Evolutionary conservation across 2,888 invertebrate genomes (phyloP).

Genomic region (Eupithecia subfuscata): DNA sequence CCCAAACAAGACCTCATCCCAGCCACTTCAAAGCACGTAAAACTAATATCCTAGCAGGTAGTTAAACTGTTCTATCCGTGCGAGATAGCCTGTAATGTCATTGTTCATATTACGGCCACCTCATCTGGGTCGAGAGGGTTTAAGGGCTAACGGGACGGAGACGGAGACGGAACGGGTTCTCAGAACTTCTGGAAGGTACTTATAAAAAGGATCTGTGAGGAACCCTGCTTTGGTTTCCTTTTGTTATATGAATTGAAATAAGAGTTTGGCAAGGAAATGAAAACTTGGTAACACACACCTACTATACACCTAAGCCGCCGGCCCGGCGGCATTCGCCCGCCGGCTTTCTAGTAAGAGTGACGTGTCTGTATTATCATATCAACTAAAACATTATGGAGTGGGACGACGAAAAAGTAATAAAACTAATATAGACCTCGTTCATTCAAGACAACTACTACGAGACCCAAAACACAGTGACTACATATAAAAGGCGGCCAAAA

Average conservation of each 20-base stretch:
- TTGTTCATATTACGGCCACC: slow-evolving; percentile 16
- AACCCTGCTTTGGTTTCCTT: neutral
- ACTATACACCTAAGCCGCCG: too few relatives aligned
- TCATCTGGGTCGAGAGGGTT: slow-evolving; percentile 2
- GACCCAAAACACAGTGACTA: too few relatives aligned
- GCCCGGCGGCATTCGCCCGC: too few relatives aligned
- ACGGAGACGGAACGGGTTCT: neutral
- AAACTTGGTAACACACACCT: too few relatives aligned
- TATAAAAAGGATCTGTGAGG: neutral
- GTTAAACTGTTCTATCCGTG: slow-evolving; percentile 1
- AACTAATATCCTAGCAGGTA: slow-evolving; percentile 12
- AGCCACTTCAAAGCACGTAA: slow-evolving; percentile 8
- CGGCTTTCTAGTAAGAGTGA: too few relatives aligned
- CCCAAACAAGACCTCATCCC: neutral
- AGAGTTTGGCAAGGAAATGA: neutral
- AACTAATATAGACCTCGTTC: too few relatives aligned
- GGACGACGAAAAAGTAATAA: too few relatives aligned
- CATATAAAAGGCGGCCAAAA: too few relatives aligned
- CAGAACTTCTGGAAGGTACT: neutral
- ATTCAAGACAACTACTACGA: too few relatives aligned
- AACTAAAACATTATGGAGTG: too few relatives aligned
- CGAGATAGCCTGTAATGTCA: slow-evolving; percentile 17
- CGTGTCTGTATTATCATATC: too few relatives aligned
- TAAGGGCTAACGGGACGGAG: neutral
- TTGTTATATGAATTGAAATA: neutral